These are phyloP conservation scores for Montipora foliosa DNA, from an alignment of 64 coral and sea anemone species.

Conservation along the genomic window DNA sequence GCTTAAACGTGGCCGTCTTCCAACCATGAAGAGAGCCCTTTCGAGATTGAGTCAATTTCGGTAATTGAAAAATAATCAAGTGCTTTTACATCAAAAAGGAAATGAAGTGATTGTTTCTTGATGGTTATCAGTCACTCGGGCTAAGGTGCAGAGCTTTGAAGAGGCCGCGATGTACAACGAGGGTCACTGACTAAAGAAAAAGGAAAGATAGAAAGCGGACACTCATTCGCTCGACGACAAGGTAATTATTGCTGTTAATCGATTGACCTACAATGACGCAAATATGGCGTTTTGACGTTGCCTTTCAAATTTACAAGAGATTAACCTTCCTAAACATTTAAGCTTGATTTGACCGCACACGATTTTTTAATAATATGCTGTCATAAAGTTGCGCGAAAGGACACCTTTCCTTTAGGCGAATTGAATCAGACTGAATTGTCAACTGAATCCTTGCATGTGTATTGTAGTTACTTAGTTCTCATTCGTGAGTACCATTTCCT, in stretches of 20 bases:
- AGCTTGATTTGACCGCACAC: neutral
- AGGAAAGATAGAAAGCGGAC: neutral
- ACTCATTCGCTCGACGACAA: neutral
- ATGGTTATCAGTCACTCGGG: neutral
- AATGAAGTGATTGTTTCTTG: conserved; percentile 7
- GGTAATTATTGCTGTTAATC: too few species aligned
- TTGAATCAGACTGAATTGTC: neutral
- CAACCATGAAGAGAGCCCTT: neutral
- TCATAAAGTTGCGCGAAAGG: neutral
- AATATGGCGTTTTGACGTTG: neutral
- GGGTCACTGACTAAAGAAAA: neutral
- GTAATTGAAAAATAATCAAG: conserved; percentile 3
- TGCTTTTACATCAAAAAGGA: neutral
- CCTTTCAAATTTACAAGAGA: conserved; percentile 28
- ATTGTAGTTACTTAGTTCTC: neutral
- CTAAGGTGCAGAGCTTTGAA: neutral
- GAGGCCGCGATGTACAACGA: conserved; percentile 10
- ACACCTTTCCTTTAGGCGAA: conserved; percentile 1
- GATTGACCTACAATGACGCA: neutral
- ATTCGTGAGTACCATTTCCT: neutral
- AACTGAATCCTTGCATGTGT: neutral
- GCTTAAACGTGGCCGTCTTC: neutral
- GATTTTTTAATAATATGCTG: conserved; percentile 11
- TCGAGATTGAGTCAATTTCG: neutral
- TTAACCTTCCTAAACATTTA: neutral